Conservation (phyloP, 2,113 vertebrate genomes). For the Daubentonia madagascariensis region DNA sequence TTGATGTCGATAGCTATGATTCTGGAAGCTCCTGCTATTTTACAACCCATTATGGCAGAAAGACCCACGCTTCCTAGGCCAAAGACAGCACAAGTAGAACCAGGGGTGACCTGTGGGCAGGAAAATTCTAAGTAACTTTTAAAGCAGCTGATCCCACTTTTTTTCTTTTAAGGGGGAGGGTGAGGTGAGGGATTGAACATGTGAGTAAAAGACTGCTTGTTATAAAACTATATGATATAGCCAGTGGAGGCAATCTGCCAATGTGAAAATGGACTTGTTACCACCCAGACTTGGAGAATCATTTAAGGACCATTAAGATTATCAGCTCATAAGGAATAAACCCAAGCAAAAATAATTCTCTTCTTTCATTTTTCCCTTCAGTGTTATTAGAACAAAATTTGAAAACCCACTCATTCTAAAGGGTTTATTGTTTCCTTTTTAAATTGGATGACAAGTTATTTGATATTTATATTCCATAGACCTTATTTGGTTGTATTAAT, state of each 20-base stretch:
- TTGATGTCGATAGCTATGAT: conserved; percentile 93
- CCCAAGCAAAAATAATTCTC: neutral
- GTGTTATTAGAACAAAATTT: neutral
- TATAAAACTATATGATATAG: neutral
- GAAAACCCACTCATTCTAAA: neutral
- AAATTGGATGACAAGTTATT: neutral
- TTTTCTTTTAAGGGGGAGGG: neutral
- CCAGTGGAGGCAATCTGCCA: neutral
- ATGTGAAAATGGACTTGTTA: neutral
- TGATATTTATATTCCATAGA: neutral
- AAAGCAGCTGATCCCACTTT: neutral
- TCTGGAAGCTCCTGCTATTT: conserved; percentile 89
- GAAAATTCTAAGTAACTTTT: neutral
- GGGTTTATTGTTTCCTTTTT: neutral
- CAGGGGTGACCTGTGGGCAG: conserved; percentile 85
- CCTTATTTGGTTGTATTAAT: neutral
- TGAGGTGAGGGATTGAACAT: neutral
- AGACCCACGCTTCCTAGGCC: conserved; percentile 90
- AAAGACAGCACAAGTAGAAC: conserved; percentile 89
- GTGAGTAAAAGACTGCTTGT: neutral
- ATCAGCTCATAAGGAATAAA: neutral
- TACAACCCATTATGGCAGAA: conserved; percentile 91
- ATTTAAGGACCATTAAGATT: neutral
- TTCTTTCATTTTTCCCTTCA: neutral
- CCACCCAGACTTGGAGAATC: neutral